Percentiles rank a stretch among this genome's conserved stretches.
phyloP scores from a whole-genome alignment of 92 coral and sea anemone genomes.

The Palythoa heliodiscus region DNA sequence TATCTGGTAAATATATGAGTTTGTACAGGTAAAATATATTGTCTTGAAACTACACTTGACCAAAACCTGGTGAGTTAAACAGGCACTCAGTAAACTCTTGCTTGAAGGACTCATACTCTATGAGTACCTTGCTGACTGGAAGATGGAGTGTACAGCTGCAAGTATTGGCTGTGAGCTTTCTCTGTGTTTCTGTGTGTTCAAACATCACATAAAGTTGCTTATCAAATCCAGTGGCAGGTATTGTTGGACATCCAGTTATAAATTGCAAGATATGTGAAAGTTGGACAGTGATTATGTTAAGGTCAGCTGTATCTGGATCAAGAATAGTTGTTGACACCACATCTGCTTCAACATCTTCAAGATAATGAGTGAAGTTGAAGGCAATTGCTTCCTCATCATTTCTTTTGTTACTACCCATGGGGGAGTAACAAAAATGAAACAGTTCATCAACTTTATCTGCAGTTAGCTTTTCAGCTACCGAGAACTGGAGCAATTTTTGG shows the following conservation, averaged over 20 bases:
- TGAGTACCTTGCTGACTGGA: constrained; percentile 60
- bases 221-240: constrained; percentile 64
- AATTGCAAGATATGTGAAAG: constrained; percentile 59
- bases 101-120: constrained; percentile 59
- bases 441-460: constrained; percentile 55
- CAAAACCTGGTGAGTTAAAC: constrained; percentile 71
- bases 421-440: constrained; percentile 47
- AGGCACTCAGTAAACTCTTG: constrained; percentile 67
- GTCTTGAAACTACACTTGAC: constrained; percentile 52
- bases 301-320: constrained; percentile 60
- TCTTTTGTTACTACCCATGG: constrained; percentile 56
- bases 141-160: constrained; percentile 59
- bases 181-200: constrained; percentile 60
- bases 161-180: constrained; percentile 60
- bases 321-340: constrained; percentile 56
- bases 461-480: constrained; percentile 49
- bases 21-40: constrained; percentile 10
- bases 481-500: constrained; percentile 60
- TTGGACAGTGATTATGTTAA: constrained; percentile 45
- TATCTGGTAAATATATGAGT: constrained; percentile 5
- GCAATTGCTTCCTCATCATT: constrained; percentile 68
- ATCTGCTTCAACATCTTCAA: constrained; percentile 70
- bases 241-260: constrained; percentile 57
- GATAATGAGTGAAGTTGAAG: constrained; percentile 70
- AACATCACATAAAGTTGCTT: constrained; percentile 47